Conservation (phyloP, 2,113 vertebrate species). For the Oenanthe melanoleuca region DNA sequence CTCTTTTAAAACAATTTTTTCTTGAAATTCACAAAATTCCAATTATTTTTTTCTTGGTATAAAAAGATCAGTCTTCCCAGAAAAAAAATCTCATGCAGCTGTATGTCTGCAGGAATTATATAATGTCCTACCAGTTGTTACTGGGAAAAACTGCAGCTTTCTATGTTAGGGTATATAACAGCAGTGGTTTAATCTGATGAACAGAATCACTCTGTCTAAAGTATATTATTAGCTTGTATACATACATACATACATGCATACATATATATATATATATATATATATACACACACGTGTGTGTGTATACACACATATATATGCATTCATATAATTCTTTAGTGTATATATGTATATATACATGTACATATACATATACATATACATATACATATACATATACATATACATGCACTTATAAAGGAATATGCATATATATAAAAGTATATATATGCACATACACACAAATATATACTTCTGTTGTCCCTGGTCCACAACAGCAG, state of each 20-base stretch:
- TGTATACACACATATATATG: not conserved
- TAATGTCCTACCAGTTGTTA: not conserved
- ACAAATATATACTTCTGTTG: not conserved
- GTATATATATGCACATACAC: too few species aligned
- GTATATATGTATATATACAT: rapidly evolving
- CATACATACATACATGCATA: too few species aligned
- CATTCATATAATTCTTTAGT: not conserved
- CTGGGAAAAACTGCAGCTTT: not conserved
- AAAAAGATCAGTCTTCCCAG: not conserved
- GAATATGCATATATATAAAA: not conserved
- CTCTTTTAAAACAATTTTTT: not conserved
- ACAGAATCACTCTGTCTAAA: not conserved
- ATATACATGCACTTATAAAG: not conserved
- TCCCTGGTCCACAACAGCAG: not conserved
- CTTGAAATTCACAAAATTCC: not conserved
- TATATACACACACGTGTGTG: too few species aligned
- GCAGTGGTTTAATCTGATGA: not conserved
- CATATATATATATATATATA: too few species aligned
- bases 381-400: too few species aligned
- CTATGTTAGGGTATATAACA: not conserved
- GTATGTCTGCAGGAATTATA: not conserved
- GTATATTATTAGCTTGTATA: not conserved
- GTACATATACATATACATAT: not conserved
- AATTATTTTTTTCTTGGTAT: too few species aligned
- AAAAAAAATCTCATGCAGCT: not conserved